Base-by-base conservation (phyloP, 2,797 vertebrate genomes). In the Alauda arvensis region DNA sequence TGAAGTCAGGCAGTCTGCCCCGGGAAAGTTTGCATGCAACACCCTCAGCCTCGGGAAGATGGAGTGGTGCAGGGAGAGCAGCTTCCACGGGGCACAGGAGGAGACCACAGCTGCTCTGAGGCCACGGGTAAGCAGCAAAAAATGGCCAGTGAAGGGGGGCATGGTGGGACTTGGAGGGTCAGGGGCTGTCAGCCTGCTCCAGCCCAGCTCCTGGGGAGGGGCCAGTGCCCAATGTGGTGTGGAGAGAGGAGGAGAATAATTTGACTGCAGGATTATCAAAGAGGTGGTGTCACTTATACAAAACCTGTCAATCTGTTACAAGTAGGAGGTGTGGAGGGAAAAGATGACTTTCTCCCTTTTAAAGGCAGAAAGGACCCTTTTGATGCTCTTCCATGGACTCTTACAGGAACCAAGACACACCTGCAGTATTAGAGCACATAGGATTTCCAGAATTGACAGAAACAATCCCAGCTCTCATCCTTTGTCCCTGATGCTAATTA, bases 71-170 rank as follows among this genome's bases (percentile, higher is more conserved):
- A 25, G 14, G 12, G 5, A 63, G 19, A 62, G 46, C 49, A 49
- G 31, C 43, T 11, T 51, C 25, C 18, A 3, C 26, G 52, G 40
- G 37, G 21, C 9, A 18, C 26, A 9, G 14, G 69, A 65, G 40
- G 43, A 51, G 34, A 43, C 10, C 26, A 28, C 14, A 60, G 59
- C 61, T 67, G 26, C 75, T 53, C 51, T 53, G 59, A 71, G 70
- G 12, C n/a, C 7, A 9, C 49, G 79, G 33, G 37, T n/a, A 16
- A 83, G 42, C 3, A 20, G 48, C 20, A 59, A n/a, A 37, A 37
- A 5, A 37, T 0, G 7, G 14, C 3, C 11, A 34, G 10, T 16
- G 40, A n/a, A 65, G 37, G 18, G 42, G 11, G 18, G 11, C 2
- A 0, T 1, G 2, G 42, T 6, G 17, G 31, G 21, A 42, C 12